Evolutionary conservation across 2,113 vertebrate genomes (phyloP).

Genomic region (Jaculus jaculus): DNA sequence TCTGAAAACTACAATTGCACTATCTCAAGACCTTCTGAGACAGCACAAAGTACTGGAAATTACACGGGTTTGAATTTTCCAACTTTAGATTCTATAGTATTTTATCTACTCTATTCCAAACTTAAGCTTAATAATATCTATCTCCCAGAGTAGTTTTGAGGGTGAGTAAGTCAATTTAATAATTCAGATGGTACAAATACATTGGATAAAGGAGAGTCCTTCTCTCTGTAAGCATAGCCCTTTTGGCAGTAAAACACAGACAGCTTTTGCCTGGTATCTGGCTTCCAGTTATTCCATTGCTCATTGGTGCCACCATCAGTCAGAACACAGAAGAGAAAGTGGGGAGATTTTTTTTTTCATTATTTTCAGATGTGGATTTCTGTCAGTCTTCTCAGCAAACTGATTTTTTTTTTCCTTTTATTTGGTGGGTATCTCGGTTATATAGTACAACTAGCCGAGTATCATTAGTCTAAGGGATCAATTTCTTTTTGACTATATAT

Average conservation of each 20-base stretch:
- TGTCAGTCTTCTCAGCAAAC: conserved; percentile 49
- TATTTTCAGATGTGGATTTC: conserved; percentile 59
- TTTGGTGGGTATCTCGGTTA: conserved; percentile 32
- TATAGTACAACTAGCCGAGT: conserved; percentile 16
- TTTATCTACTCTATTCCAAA: conserved; percentile 28
- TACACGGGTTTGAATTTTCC: not conserved
- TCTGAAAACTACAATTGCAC: not conserved
- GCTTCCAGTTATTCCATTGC: conserved; percentile 53
- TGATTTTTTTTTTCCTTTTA: not conserved
- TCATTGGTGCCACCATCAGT: conserved; percentile 66
- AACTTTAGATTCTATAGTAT: not conserved
- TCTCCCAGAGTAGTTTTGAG: not conserved
- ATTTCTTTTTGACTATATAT: conserved; percentile 14
- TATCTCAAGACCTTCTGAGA: not conserved
- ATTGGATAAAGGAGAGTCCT: not conserved
- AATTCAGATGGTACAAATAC: not conserved
- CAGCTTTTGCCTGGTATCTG: conserved; percentile 2
- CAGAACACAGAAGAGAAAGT: conserved; percentile 48
- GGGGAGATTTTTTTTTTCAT: not conserved
- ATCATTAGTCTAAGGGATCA: not conserved
- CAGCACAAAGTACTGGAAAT: not conserved
- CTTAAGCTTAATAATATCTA: not conserved
- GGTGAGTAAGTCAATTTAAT: conserved; percentile 20
- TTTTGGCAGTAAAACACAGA: not conserved
- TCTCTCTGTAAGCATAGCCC: not conserved